phyloP scores from a whole-genome alignment of 2,113 vertebrate species.

The Anhinga anhinga region DNA sequence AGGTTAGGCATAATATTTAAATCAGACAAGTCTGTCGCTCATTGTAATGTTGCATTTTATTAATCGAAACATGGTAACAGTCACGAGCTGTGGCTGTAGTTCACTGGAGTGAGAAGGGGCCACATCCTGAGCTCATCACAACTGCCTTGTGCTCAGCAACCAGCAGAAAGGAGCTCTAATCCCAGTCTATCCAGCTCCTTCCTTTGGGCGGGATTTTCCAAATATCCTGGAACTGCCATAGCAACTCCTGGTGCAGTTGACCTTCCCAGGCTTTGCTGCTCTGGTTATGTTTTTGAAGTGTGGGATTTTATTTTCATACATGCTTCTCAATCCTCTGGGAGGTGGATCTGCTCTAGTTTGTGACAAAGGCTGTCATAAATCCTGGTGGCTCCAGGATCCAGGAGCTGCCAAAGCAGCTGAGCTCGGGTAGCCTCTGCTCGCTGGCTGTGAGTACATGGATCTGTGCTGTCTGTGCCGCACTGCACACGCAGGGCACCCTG shows the following conservation, averaged over 20 bases:
- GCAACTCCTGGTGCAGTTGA: neutral
- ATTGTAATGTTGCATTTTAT: neutral
- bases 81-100: neutral
- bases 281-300: neutral
- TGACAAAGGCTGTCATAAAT: neutral
- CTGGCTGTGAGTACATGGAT: fast-evolving
- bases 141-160: neutral
- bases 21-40: neutral
- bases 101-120: neutral
- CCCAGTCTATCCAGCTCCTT: fast-evolving
- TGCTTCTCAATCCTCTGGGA: neutral
- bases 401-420: neutral
- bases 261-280: neutral
- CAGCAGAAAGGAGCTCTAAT: neutral
- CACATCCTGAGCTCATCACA: too few species aligned
- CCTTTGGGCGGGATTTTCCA: neutral
- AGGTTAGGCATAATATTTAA: neutral
- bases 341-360: neutral
- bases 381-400: neutral
- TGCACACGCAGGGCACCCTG: too few species aligned
- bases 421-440: neutral
- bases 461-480: neutral
- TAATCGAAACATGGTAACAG: neutral
- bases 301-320: neutral
- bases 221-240: neutral